Base-by-base conservation (phyloP, 1,140 invertebrate species). In the Caenorhabditis inopinata region DNA sequence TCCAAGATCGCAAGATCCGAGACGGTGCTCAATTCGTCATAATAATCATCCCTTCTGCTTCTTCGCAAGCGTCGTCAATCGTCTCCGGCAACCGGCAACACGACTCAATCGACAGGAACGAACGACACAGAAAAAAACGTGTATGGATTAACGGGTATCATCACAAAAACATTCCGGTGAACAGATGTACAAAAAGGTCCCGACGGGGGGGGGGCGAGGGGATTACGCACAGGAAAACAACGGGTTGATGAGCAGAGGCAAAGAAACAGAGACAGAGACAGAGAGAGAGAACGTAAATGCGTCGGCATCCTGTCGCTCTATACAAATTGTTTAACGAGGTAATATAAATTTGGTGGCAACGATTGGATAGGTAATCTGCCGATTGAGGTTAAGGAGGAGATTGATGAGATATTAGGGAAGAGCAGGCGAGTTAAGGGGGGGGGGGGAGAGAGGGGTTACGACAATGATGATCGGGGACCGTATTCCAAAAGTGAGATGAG, bases 261-360 rank as follows among this genome's bases (percentile, higher is more conserved):
- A n/a, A n/a, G n/a, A n/a, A n/a, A n/a, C n/a, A n/a, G n/a, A n/a
- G n/a, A n/a, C 14, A 53, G 7, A 48, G 16, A 25, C 25, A 27
- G 49, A n/a, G 23, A 48, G 47, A n/a, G 27, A 9, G 16, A 32
- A 16, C n/a, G 29, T 62, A 62, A 16, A 62, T 62, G 29, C 35
- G 53, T 62, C 53, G 53, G 53, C 27, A 62, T 53, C 6, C 47
- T 53, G 16, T 53, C 49, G 23, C 6, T 53, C 18, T 62, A 62
- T 14, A 58, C 53, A 62, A 62, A 62, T 35, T 62, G 53, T 62
- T 32, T 62, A 62, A 62, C 53, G 53, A 62, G 53, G 53, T 35
- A 62, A 62, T 62, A 62, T 62, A 62, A 62, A 62, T 53, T 62
- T 42, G 38, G n/a, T n/a, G 49, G 23, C 27, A 25, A 27, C 49